phyloP scores from a whole-genome alignment of 1,140 invertebrate species.

The Saccostrea echinata region DNA sequence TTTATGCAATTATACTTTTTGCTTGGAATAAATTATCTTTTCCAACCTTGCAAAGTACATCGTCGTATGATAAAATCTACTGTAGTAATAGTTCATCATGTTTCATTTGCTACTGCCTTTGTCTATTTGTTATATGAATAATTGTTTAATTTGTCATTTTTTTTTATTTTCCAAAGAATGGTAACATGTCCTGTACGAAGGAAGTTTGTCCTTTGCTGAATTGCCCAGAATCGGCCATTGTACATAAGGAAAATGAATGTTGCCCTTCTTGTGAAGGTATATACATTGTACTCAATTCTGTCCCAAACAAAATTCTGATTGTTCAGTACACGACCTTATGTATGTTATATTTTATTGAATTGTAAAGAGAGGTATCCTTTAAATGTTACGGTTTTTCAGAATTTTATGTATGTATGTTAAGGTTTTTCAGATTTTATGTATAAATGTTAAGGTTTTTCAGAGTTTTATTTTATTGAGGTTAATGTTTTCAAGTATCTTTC shows the following conservation, averaged over 20 bases:
- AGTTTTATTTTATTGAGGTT: too few relatives aligned
- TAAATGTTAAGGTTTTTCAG: too few relatives aligned
- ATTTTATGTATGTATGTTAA: too few relatives aligned
- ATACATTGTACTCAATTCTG: background rate
- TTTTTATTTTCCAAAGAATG: slow-evolving; percentile 65
- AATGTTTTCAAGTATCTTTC: too few relatives aligned
- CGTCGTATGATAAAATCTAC: too few relatives aligned
- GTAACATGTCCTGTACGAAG: slow-evolving; percentile 70
- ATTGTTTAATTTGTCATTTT: background rate
- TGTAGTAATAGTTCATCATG: too few relatives aligned
- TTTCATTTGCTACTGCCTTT: background rate
- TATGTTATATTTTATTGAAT: background rate
- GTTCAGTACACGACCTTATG: too few relatives aligned
- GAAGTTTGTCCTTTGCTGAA: slow-evolving; percentile 76
- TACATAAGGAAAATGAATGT: slow-evolving; percentile 70
- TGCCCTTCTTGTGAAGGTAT: slow-evolving; percentile 76
- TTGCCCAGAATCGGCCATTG: slow-evolving; percentile 71
- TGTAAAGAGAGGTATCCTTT: background rate
- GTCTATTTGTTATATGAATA: background rate
- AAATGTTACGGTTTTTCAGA: too few relatives aligned
- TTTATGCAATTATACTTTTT: background rate
- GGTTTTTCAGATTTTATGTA: too few relatives aligned
- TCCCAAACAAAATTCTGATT: too few relatives aligned
- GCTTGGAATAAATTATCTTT: background rate
- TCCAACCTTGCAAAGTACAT: too few relatives aligned